These are phyloP conservation scores for Agrotis ipsilon DNA, from an alignment of 2,888 invertebrate species.

Conservation along the genomic window DNA sequence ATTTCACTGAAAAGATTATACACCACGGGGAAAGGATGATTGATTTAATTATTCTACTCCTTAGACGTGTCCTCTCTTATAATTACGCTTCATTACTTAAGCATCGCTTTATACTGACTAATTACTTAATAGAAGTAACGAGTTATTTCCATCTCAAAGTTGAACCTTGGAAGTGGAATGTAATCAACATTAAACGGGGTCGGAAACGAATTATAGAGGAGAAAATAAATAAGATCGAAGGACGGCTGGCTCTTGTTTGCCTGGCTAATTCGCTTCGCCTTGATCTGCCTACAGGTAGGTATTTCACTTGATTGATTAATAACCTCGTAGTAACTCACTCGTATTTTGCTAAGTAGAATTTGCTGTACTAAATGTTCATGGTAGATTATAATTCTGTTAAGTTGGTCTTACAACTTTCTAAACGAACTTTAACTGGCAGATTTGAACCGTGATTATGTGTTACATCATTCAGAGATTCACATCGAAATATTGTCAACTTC, in stretches of 20 bases:
- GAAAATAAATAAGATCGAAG: constrained; percentile 82
- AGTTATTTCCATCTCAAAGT: constrained; percentile 89
- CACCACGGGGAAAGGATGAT: constrained; percentile 87
- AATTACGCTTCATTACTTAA: constrained; percentile 91
- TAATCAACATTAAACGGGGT: constrained; percentile 87
- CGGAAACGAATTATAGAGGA: constrained; percentile 81
- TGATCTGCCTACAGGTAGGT: constrained; percentile 56
- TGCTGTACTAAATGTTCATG: constrained; percentile 14
- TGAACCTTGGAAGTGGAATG: constrained; percentile 80
- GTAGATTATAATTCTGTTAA: constrained; percentile 11
- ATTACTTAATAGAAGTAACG: constrained; percentile 91
- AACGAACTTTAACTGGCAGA: not conserved
- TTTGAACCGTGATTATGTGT: not conserved
- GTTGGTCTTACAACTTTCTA: not conserved
- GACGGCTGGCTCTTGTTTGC: constrained; percentile 67
- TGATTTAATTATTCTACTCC: constrained; percentile 90
- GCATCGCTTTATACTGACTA: constrained; percentile 90
- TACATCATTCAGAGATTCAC: not conserved
- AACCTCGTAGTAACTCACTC: constrained; percentile 31
- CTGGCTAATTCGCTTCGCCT: constrained; percentile 62
- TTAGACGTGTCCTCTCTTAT: constrained; percentile 90
- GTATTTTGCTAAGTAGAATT: constrained; percentile 43
- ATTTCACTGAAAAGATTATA: constrained; percentile 89
- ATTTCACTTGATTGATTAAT: constrained; percentile 65
- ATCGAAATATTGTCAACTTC: not conserved